phyloP scores from a whole-genome alignment of 30 jellyfish, hydroid and myxozoan genomes.

The Pseudorhiza aurosa region DNA sequence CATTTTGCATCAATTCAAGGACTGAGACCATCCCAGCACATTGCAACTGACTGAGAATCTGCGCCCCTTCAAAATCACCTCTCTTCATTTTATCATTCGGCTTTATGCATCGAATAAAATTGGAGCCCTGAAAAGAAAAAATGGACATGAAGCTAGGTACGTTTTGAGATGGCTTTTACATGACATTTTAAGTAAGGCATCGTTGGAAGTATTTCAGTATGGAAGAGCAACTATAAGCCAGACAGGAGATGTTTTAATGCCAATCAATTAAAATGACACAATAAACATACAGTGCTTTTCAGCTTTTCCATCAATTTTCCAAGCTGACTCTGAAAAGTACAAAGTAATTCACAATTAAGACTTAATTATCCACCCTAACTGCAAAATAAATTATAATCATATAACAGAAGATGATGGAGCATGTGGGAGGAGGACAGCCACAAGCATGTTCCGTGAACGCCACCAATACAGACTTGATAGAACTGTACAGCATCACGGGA shows the following conservation, averaged over 20 bases:
- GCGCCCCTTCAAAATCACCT: conserved; percentile 98
- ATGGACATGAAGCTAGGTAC: no score
- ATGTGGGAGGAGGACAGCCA: no score
- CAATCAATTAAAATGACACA: neutral
- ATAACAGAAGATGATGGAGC: no score
- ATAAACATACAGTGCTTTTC: conserved; percentile 70
- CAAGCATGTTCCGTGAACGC: no score
- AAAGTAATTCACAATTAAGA: conserved; percentile 1
- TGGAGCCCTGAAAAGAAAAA: conserved; percentile 93
- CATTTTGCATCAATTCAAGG: conserved; percentile 95
- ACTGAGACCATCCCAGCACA: conserved; percentile 99
- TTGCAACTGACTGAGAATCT: conserved; percentile 95
- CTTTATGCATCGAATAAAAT: conserved; percentile 93
- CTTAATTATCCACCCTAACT: neutral
- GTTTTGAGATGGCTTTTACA: no score
- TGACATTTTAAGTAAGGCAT: no score
- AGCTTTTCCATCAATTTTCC: conserved; percentile 79
- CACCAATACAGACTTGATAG: no score
- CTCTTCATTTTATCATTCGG: conserved; percentile 98
- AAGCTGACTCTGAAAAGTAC: conserved; percentile 73
- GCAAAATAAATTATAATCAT: no score
- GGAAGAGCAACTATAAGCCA: no score
- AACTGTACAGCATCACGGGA: no score
- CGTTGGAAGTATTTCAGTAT: no score
- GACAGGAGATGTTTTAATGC: no score